phyloP scores from a whole-genome alignment of 2,113 vertebrate genomes.

The Furnarius figulus region DNA sequence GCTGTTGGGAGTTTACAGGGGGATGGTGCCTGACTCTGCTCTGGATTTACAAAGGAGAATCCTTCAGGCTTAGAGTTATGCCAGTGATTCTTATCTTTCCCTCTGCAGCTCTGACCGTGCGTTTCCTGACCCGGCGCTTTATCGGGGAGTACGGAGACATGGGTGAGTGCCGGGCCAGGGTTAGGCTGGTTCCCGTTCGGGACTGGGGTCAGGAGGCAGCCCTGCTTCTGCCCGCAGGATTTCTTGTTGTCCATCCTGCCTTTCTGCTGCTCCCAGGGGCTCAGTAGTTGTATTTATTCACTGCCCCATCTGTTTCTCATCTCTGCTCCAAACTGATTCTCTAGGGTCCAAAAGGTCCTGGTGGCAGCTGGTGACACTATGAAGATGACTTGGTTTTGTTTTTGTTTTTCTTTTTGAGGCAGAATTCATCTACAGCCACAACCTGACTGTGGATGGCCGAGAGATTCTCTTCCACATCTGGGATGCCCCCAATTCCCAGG shows the following conservation, averaged over 20 bases:
- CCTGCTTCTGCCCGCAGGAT: neutral
- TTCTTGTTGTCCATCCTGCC: neutral
- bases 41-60: neutral
- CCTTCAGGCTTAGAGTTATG: neutral
- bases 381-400: neutral
- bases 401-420: neutral
- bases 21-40: neutral
- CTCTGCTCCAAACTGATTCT: neutral
- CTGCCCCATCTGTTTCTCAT: neutral
- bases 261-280: neutral
- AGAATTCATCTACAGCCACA: constrained; percentile 88
- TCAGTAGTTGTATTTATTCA: neutral
- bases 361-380: neutral
- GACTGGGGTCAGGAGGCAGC: neutral
- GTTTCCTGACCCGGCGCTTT: constrained; percentile 86
- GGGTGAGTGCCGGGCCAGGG: constrained; percentile 67
- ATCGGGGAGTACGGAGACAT: constrained; percentile 89
- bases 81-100: neutral
- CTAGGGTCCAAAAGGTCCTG: neutral
- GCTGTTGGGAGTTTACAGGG: neutral
- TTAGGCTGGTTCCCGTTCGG: neutral
- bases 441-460: constrained; percentile 76
- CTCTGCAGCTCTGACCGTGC: constrained; percentile 82
- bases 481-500: constrained; percentile 83
- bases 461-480: constrained; percentile 84